Evolutionary conservation across 2,888 invertebrate genomes (phyloP).

Genomic region (Lasioglossum malachurum): DNA sequence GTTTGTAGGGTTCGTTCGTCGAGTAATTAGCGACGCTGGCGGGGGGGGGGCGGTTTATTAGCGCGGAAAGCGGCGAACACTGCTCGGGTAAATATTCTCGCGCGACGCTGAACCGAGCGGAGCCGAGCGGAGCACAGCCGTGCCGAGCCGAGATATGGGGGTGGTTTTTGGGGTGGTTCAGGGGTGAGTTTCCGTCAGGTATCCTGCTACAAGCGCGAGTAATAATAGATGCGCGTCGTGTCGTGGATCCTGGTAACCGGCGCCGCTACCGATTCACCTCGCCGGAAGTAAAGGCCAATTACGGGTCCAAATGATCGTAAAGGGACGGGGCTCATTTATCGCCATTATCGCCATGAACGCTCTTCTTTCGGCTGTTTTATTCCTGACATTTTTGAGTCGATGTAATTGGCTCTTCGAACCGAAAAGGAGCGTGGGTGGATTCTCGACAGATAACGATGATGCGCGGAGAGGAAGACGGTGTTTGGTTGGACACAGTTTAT

Average conservation of each 20-base stretch:
- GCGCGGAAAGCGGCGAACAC: constrained; percentile 76
- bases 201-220: constrained; percentile 51
- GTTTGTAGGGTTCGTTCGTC: constrained; percentile 65
- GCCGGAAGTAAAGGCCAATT: constrained; percentile 41
- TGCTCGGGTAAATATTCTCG: constrained; percentile 78
- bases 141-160: background rate
- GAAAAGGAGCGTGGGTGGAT: no score
- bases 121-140: background rate
- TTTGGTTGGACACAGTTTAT: no score
- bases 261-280: constrained; percentile 22
- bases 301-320: constrained; percentile 30
- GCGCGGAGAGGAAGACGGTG: no score
- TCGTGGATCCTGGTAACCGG: constrained; percentile 37
- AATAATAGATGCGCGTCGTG: constrained; percentile 51
- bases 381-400: background rate
- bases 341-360: background rate
- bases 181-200: constrained; percentile 67
- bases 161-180: constrained; percentile 3
- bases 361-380: background rate
- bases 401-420: background rate
- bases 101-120: constrained; percentile 26
- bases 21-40: constrained; percentile 79
- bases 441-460: no score
- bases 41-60: constrained; percentile 77
- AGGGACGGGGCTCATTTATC: constrained; percentile 22